Evolutionary conservation across 2,113 vertebrate species (phyloP), one percentile per base, ranked within the genome.

Genomic region (Crotalus viridis): DNA sequence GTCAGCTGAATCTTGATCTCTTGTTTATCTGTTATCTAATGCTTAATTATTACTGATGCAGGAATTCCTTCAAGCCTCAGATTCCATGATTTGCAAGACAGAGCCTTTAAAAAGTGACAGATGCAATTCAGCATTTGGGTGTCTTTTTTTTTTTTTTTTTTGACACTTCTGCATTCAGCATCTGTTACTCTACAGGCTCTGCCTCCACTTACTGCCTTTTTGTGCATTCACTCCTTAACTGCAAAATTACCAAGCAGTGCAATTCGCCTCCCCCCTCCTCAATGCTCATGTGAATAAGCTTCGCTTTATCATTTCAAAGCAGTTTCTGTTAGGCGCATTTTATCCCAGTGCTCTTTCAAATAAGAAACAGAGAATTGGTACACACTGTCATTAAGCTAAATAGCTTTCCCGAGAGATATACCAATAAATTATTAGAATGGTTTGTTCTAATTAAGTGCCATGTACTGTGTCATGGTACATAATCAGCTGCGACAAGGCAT

Each of bases 291-390:
- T 91, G 43, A 4, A 69, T 69, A 94, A 95, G 91, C 92, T 81
- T 85, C 89, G 43, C 52, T 81, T 92, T 64, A 92, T 92, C 88
- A 87, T 13, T 92, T 57, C 61, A 64, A 87, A 8, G 0, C 5
- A n/a, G 5, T 94, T 93, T 57, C 46, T 86, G 90, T 86, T 7
- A 92, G 91, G 91, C 26, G 92, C 17, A 90, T 81, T 81, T 81
- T 81, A 81, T 81, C 33, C 74, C 74, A 81, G 74, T 9, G 74
- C 85, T 90, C 19, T 94, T 15, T 91, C 19, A 46, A 85, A 85
- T 43, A 86, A 91, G 93, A 89, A 89, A 85, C 69, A 92, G 90
- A n/a, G 74, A 46, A 51, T 56, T 94, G 15, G 15, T 1, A 12
- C 7, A 90, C 0, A 0, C 17, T 93, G 90, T 94, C 10, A 61